Base-by-base conservation (phyloP, 2,113 vertebrate species). In the Paramormyrops kingsleyae region DNA sequence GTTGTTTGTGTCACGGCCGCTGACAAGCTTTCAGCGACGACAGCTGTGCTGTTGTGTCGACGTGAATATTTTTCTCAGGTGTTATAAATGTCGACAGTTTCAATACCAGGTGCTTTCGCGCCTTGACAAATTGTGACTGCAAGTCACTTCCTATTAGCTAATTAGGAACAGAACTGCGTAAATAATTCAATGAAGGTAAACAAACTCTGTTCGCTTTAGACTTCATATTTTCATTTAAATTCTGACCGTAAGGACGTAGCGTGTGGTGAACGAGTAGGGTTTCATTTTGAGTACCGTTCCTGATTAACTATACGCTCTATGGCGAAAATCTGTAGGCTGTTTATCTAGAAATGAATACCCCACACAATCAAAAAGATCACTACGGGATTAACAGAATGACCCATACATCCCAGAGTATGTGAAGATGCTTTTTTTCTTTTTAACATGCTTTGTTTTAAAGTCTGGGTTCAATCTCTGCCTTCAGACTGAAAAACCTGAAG, bases 171-270 rank as follows among this genome's bases (percentile, higher is more conserved):
- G 74, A 80, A 80, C 74, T 42, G 74, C 74, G 35, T 80, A 80
- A 80, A 80, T 42, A 80, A 80, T 80, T 80, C 74, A 80, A 80
- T 80, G 74, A 39, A 80, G 74, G 13, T 35, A 80, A 80, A 80
- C 74, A 80, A 80, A 80, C 74, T 42, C 31, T 3, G 35, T 39
- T 42, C 17, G 4, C 31, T 39, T 80, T 80, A 80, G 35, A 80
- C 74, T 70, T 70, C 31, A 10, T 70, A 39, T 42, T 80, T 80
- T 42, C 74, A 80, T 80, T 80, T 7, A 80, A 80, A 19, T 42
- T 80, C 74, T 80, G 74, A 42, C 13, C 74, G 8, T 80, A 80
- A 80, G 74, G 31, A 80, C 2, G 5, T 42, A 35, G 24, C 35
- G 70, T 74, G 66, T 77, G 70, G 70, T 5, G 70, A 77, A 77